Conservation (phyloP, 2,797 vertebrate species). For the Helicolenus hilgendorfi region DNA sequence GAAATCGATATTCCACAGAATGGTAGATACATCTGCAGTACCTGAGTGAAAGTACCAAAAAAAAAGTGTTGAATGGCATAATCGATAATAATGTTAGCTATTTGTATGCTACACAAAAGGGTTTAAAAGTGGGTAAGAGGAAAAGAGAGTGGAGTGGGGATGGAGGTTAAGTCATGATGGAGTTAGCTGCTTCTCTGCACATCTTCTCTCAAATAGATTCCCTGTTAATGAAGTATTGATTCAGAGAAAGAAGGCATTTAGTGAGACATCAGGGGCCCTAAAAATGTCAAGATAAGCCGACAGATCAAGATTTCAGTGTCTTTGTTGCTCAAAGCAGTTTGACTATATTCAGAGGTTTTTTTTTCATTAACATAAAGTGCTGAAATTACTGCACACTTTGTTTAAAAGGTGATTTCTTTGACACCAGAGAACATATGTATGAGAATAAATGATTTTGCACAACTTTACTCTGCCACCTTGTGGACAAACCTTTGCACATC, state of each 20-base stretch:
- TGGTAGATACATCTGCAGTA: slow-evolving; percentile 90
- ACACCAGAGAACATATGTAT: neutral
- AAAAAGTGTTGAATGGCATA: neutral
- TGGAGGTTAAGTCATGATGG: neutral
- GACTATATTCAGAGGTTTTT: neutral
- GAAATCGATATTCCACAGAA: slow-evolving; percentile 90
- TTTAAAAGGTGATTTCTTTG: neutral
- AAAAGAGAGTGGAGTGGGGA: neutral
- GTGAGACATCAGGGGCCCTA: slow-evolving; percentile 11
- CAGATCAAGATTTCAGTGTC: neutral
- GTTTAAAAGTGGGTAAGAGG: neutral
- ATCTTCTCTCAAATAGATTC: slow-evolving; percentile 31
- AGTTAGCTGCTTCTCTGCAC: slow-evolving; percentile 26
- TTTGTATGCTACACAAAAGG: slow-evolving; percentile 19
- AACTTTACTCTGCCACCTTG: slow-evolving; percentile 79
- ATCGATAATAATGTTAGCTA: neutral
- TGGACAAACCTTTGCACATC: slow-evolving; percentile 51
- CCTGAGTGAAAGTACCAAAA: slow-evolving; percentile 64
- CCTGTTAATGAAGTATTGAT: slow-evolving; percentile 75
- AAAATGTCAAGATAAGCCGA: slow-evolving; percentile 10
- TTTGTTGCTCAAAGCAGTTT: slow-evolving; percentile 15
- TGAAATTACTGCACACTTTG: neutral
- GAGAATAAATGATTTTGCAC: slow-evolving; percentile 9
- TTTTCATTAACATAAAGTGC: neutral
- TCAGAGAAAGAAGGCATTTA: slow-evolving; percentile 34